Evolutionary conservation across 2,888 invertebrate species (phyloP).

Genomic region (Cantharis flavilabris): DNA sequence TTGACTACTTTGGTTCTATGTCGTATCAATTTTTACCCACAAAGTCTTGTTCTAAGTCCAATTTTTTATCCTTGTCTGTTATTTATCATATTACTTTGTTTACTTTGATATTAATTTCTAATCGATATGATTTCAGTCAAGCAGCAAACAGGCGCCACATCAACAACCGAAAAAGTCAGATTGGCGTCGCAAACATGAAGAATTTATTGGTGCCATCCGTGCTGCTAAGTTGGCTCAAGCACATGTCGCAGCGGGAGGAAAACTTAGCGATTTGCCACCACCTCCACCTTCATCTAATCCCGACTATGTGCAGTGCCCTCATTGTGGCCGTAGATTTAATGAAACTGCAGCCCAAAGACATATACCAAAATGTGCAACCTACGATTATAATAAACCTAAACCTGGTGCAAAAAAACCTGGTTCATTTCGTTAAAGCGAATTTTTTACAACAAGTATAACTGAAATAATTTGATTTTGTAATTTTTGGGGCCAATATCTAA

Average conservation of each 20-base stretch:
- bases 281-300: constrained; percentile 89
- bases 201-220: constrained; percentile 88
- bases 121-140: background rate
- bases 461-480: background rate
- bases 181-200: constrained; percentile 93
- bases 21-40: no score
- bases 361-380: constrained; percentile 89
- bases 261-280: constrained; percentile 84
- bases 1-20: no score
- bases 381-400: constrained; percentile 79
- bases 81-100: no score
- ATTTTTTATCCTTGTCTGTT: no score
- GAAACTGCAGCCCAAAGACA: constrained; percentile 84
- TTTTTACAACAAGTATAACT: background rate
- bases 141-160: background rate
- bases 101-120: background rate
- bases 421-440: background rate
- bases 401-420: constrained; percentile 30
- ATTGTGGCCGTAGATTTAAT: constrained; percentile 86
- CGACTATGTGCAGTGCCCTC: constrained; percentile 88
- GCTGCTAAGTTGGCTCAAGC: constrained; percentile 86
- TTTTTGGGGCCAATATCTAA: background rate
- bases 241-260: constrained; percentile 82
- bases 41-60: no score
- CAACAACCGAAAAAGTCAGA: constrained; percentile 51